phyloP scores from a whole-genome alignment of 2,888 invertebrate genomes.

The Biston stratarius region DNA sequence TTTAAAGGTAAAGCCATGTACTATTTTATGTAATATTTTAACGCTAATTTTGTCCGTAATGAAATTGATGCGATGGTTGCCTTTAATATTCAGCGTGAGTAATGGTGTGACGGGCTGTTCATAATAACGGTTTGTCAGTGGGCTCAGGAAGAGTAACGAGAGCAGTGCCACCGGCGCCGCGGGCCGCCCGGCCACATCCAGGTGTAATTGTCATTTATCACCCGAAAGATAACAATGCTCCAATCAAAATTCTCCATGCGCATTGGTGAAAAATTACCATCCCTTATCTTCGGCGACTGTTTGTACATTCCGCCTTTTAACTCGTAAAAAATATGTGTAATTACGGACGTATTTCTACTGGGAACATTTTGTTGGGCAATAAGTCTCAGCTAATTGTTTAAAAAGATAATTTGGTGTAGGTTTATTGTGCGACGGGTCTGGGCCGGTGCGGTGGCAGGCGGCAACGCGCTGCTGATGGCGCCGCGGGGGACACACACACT shows the following conservation, averaged over 20 bases:
- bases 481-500: slow-evolving; percentile 62
- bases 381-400: slow-evolving; percentile 78
- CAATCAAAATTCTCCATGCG: slow-evolving; percentile 50
- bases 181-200: slow-evolving; percentile 41
- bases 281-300: slow-evolving; percentile 44
- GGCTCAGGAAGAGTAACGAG: slow-evolving; percentile 49
- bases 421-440: slow-evolving; percentile 71
- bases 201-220: slow-evolving; percentile 56
- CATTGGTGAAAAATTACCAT: slow-evolving; percentile 48
- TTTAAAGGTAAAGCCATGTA: too few relatives aligned
- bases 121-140: slow-evolving; percentile 46
- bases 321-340: slow-evolving; percentile 57
- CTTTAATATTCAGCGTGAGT: slow-evolving; percentile 47
- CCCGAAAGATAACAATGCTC: slow-evolving; percentile 54
- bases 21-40: neutral
- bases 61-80: slow-evolving; percentile 38
- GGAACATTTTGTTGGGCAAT: slow-evolving; percentile 64
- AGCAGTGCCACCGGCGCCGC: slow-evolving; percentile 37
- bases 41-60: slow-evolving; percentile 24
- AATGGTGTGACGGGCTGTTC: slow-evolving; percentile 46
- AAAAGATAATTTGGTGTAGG: slow-evolving; percentile 80
- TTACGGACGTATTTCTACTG: slow-evolving; percentile 58
- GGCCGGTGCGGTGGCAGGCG: slow-evolving; percentile 49
- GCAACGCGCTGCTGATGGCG: slow-evolving; percentile 67
- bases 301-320: slow-evolving; percentile 48